These are phyloP conservation scores for Hydrocynus forskahlii DNA, from an alignment of 2,797 vertebrate species.

Conservation along the genomic window DNA sequence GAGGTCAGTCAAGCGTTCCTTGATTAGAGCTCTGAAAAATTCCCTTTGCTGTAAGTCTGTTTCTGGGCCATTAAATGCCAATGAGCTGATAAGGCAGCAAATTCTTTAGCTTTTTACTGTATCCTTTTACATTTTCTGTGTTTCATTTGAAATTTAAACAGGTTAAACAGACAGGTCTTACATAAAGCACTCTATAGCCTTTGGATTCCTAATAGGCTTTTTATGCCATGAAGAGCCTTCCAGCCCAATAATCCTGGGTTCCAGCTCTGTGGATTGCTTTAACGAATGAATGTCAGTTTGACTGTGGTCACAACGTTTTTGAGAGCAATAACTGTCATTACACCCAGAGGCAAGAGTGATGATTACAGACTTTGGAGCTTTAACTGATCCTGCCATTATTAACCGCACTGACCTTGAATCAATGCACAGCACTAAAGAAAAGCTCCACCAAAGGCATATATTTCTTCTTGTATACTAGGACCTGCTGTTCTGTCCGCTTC, in stretches of 20 bases:
- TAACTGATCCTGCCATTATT: not conserved
- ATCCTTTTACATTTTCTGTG: not conserved
- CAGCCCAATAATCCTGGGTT: too few relatives aligned
- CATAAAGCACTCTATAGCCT: not conserved
- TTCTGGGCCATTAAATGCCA: slow-evolving; percentile 1
- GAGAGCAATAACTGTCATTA: too few relatives aligned
- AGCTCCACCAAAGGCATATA: not conserved
- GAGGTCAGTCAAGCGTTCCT: slow-evolving; percentile 43
- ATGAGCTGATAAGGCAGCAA: slow-evolving; percentile 3
- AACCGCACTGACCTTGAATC: not conserved
- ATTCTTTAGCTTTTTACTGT: not conserved
- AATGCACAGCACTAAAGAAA: slow-evolving; percentile 1
- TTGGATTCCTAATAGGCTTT: not conserved
- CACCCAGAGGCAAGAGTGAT: too few relatives aligned
- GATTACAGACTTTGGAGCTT: not conserved
- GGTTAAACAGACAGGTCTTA: not conserved
- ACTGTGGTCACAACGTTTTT: not conserved
- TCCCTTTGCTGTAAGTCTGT: slow-evolving; percentile 13
- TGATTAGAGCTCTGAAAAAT: slow-evolving; percentile 16
- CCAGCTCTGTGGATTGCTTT: too few relatives aligned
- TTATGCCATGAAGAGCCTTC: not conserved
- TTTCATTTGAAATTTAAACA: not conserved
- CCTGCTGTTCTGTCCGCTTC: slow-evolving; percentile 32
- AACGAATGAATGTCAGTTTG: not conserved
- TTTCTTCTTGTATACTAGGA: slow-evolving; percentile 10